Evolutionary conservation across 2,113 vertebrate species (phyloP), one percentile per base, ranked within the genome.

Genomic region (Ptilonorhynchus violaceus): DNA sequence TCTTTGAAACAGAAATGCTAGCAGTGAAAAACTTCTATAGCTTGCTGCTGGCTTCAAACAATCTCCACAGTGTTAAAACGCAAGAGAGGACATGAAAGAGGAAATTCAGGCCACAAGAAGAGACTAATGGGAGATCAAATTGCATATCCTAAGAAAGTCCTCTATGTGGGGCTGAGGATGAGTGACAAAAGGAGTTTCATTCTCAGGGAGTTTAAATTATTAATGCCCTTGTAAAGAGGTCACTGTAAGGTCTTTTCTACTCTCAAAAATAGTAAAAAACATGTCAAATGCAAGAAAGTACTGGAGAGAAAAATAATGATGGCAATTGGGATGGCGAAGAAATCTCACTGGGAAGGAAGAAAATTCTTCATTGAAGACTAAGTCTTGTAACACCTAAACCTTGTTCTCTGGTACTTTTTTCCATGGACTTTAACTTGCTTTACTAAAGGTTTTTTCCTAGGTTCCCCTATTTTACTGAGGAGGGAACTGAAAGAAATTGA

Each of bases 141-240:
- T 85, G 50, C 63, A n/a, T 77, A 70, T 59, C 30, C 39, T 69
- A 67, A 93, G 68, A 33, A 92, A 85, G 59, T 80, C 64, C 42
- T 74, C 15, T n/a, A 3, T 74, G 30, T 70, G 39, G 41, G 44
- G 39, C 44, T 85, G 42, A 90, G 52, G 19, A 31, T 72, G 62
- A 82, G 25, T 62, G 50, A 92, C 25, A 16, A 94, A 81, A 69
- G 58, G 41, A 89, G 11, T 85, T 49, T 64, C 44, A 72, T 72
- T 89, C 56, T 88, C 70, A 80, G 39, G 33, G 63, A 90, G 13
- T 80, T 96, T 89, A 76, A 88, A 85, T 94, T 88, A 93, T 86
- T 96, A 55, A 49, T 76, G 35, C 37, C 39, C 13, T 70, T 62
- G 70, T 74, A 86, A 90, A 94, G 59, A 93, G 86, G 66, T 68